Conservation (phyloP, 2,888 invertebrate species). For the Andrena praecox region DNA sequence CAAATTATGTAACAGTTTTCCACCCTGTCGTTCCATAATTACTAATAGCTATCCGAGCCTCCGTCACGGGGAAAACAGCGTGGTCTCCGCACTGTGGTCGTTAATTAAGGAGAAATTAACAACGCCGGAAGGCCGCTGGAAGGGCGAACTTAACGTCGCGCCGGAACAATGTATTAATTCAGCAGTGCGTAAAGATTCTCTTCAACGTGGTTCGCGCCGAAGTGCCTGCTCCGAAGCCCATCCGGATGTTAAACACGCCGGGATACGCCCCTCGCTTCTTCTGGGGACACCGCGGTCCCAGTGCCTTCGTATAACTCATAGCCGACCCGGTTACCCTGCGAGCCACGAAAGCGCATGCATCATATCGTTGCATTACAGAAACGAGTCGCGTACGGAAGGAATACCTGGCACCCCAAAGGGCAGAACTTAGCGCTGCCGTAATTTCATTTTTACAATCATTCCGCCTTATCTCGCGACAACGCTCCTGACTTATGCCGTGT, state of each 20-base stretch:
- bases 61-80: neutral
- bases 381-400: constrained; percentile 65
- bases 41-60: neutral
- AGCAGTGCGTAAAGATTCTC: constrained; percentile 53
- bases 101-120: constrained; percentile 63
- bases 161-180: constrained; percentile 64
- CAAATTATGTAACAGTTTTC: constrained; percentile 18
- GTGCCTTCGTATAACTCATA: constrained; percentile 66
- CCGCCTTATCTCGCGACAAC: constrained; percentile 47
- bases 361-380: constrained; percentile 71
- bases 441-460: constrained; percentile 73
- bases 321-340: constrained; percentile 37
- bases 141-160: constrained; percentile 35
- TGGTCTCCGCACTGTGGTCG: neutral
- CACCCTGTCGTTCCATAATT: constrained; percentile 2
- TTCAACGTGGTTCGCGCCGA: constrained; percentile 33
- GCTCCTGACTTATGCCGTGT: neutral
- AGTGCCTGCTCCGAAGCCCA: constrained; percentile 51
- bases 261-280: constrained; percentile 63
- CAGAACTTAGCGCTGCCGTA: constrained; percentile 70
- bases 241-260: constrained; percentile 67
- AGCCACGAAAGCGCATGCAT: constrained; percentile 66
- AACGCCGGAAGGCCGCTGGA: constrained; percentile 2
- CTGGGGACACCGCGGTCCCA: constrained; percentile 44
- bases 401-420: constrained; percentile 41